phyloP scores from a whole-genome alignment of 2,113 vertebrate genomes.

The Gavialis gangeticus region DNA sequence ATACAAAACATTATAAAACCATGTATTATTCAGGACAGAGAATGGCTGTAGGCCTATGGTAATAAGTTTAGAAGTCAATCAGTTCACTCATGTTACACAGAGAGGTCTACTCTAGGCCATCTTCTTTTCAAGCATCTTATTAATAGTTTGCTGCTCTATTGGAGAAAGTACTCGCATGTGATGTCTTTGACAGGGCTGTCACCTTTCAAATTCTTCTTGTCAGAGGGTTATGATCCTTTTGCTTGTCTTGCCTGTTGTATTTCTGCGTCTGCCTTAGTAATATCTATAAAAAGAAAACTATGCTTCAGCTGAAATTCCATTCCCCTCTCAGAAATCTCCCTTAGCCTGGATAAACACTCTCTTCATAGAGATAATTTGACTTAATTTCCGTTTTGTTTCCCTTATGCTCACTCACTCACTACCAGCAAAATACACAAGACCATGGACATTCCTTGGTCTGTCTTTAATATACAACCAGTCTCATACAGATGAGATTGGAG shows the following conservation, averaged over 20 bases:
- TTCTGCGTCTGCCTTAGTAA: neutral
- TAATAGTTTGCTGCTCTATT: slow-evolving; percentile 39
- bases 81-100: slow-evolving; percentile 16
- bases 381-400: neutral
- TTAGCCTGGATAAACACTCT: neutral
- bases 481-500: neutral
- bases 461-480: neutral
- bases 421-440: neutral
- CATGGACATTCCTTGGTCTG: neutral
- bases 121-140: slow-evolving; percentile 39
- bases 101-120: slow-evolving; percentile 7
- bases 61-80: no score
- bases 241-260: neutral
- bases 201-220: slow-evolving; percentile 38
- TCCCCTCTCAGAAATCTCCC: neutral
- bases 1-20: slow-evolving; percentile 56
- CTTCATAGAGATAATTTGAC: neutral
- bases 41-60: slow-evolving; percentile 35
- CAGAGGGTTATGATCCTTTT: neutral
- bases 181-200: slow-evolving; percentile 38
- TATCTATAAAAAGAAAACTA: neutral
- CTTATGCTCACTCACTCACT: neutral
- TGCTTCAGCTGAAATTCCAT: neutral
- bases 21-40: slow-evolving; percentile 60
- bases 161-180: slow-evolving; percentile 43